Evolutionary conservation across 2,888 invertebrate genomes (phyloP).

Genomic region (Latheticus oryzae): DNA sequence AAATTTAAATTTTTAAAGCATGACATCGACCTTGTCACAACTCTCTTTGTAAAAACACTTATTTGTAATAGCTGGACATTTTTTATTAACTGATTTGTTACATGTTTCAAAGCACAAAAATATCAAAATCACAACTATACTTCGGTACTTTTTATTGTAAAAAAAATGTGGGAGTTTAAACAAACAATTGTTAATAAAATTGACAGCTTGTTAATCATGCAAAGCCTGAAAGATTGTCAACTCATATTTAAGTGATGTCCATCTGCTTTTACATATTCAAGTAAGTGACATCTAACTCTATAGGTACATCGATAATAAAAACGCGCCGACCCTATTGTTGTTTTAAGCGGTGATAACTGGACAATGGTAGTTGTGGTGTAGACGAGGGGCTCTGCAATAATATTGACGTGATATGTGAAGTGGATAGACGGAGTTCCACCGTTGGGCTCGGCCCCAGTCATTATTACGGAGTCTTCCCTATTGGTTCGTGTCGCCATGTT

Average conservation of each 20-base stretch:
- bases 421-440: conserved; percentile 55
- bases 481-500: conserved; percentile 62
- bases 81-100: too few relatives aligned
- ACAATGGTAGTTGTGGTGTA: conserved; percentile 51
- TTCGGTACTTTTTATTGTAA: conserved; percentile 32
- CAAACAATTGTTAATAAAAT: conserved; percentile 49
- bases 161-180: conserved; percentile 31
- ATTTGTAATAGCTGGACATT: too few relatives aligned
- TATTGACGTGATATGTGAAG: conserved; percentile 62
- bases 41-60: too few relatives aligned
- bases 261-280: conserved; percentile 25
- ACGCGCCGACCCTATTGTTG: conserved; percentile 45
- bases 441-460: conserved; percentile 48
- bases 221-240: conserved; percentile 38
- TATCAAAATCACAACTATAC: too few relatives aligned
- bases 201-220: conserved; percentile 39
- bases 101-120: too few relatives aligned
- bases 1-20: too few relatives aligned
- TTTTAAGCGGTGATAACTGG: conserved; percentile 57
- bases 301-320: too few relatives aligned
- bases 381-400: conserved; percentile 58
- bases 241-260: conserved; percentile 26
- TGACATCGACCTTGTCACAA: too few relatives aligned
- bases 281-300: conserved; percentile 11
- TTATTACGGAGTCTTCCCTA: conserved; percentile 51